Evolutionary conservation across 2,113 vertebrate genomes (phyloP).

Genomic region (Ramphastos sulfuratus): DNA sequence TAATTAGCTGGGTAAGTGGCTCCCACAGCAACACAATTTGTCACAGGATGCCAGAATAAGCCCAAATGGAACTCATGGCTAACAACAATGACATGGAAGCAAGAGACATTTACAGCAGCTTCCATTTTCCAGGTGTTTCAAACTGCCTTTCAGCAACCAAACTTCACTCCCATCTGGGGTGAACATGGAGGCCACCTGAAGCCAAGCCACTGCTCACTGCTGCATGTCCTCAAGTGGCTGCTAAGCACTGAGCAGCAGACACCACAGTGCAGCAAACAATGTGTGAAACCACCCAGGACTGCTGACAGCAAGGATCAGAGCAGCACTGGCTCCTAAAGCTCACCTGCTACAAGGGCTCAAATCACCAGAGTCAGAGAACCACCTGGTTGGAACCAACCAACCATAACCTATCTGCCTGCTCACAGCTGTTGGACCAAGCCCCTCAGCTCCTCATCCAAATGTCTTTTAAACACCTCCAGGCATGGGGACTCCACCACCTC

Average conservation of each 20-base stretch:
- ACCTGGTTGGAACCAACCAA: too few relatives aligned
- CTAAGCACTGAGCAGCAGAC: background rate
- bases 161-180: fast-evolving
- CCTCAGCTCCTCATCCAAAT: too few relatives aligned
- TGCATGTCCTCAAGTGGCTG: too few relatives aligned
- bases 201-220: fast-evolving
- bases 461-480: too few relatives aligned
- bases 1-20: background rate
- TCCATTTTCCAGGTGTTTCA: background rate
- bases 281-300: fast-evolving
- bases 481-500: too few relatives aligned
- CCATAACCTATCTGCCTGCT: too few relatives aligned
- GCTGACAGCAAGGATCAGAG: background rate
- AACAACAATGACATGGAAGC: background rate
- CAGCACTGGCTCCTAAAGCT: background rate
- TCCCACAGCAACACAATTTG: background rate
- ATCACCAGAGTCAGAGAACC: too few relatives aligned
- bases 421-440: too few relatives aligned
- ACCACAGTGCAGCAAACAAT: fast-evolving
- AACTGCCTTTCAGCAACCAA: background rate
- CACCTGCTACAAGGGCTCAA: background rate
- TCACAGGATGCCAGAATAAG: background rate
- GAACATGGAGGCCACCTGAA: background rate
- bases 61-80: background rate
- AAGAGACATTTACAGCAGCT: background rate